Evolutionary conservation across 1,140 invertebrate genomes (phyloP).

Genomic region (Agrypnia vestita): DNA sequence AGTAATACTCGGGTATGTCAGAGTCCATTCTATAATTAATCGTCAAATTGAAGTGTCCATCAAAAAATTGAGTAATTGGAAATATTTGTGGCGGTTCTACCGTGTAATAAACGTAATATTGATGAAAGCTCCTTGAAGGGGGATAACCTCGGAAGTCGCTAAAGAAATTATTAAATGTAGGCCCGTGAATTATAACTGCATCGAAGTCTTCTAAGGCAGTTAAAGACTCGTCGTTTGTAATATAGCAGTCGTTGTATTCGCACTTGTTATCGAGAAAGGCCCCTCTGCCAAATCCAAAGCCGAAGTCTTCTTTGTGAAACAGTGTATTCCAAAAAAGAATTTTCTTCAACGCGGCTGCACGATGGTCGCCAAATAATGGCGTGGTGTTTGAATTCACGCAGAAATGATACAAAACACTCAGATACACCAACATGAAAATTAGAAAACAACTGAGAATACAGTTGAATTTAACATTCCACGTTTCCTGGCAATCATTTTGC

Average conservation of each 20-base stretch:
- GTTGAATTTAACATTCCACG: not conserved
- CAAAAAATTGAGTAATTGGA: conserved; percentile 63
- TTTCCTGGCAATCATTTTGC: too few species aligned
- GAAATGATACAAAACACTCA: not conserved
- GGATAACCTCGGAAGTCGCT: conserved; percentile 51
- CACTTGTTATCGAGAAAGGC: conserved; percentile 37
- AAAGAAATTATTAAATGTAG: conserved; percentile 56
- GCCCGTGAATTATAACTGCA: conserved; percentile 67
- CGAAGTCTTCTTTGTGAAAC: conserved; percentile 40
- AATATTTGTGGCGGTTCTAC: conserved; percentile 66
- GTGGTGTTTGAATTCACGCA: too few species aligned
- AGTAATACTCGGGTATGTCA: conserved; percentile 74
- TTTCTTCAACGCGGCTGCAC: conserved; percentile 12
- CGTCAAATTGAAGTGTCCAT: conserved; percentile 81
- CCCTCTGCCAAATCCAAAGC: conserved; percentile 27
- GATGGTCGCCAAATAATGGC: not conserved
- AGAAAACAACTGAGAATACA: not conserved
- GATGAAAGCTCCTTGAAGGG: conserved; percentile 61
- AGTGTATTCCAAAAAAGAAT: conserved; percentile 54
- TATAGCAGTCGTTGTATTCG: conserved; percentile 35
- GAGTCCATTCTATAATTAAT: conserved; percentile 78
- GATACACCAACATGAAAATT: not conserved
- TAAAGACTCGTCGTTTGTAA: conserved; percentile 21
- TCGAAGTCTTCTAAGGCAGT: conserved; percentile 63
- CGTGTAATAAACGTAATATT: conserved; percentile 66